Conservation (phyloP, 1,140 invertebrate genomes). For the Trichomalopsis sarcophagae region DNA sequence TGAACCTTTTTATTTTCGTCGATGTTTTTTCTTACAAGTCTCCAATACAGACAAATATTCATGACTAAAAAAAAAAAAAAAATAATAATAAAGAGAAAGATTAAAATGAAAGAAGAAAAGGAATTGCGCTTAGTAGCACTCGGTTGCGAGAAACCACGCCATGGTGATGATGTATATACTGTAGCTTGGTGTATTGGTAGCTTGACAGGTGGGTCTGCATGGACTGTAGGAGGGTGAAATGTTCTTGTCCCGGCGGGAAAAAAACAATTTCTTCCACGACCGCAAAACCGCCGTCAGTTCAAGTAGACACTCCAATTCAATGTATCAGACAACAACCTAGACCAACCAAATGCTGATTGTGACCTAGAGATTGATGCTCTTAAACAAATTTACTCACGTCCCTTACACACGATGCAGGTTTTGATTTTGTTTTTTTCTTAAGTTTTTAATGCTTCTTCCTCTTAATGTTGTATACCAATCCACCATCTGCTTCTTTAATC, state of each 20-base stretch:
- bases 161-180: conserved; percentile 59
- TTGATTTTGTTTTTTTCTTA: conserved; percentile 66
- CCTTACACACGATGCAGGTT: conserved; percentile 66
- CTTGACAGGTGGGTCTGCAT: conserved; percentile 76
- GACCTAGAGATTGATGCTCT: conserved; percentile 38
- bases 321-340: conserved; percentile 69
- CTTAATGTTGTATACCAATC: not conserved
- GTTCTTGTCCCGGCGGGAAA: conserved; percentile 71
- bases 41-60: not conserved
- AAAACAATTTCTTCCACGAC: conserved; percentile 60
- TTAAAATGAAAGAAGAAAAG: not conserved
- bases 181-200: conserved; percentile 72
- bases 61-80: not conserved
- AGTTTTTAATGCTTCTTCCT: conserved; percentile 56
- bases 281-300: conserved; percentile 60
- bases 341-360: conserved; percentile 65
- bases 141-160: conserved; percentile 9
- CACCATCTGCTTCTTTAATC: not conserved
- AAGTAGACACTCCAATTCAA: conserved; percentile 63
- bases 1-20: conserved; percentile 19
- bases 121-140: not conserved
- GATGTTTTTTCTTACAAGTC: conserved; percentile 23
- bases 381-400: conserved; percentile 50
- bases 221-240: conserved; percentile 75
- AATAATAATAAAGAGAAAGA: not conserved